phyloP scores from a whole-genome alignment of 2,797 vertebrate genomes.

The Hybognathus amarus region DNA sequence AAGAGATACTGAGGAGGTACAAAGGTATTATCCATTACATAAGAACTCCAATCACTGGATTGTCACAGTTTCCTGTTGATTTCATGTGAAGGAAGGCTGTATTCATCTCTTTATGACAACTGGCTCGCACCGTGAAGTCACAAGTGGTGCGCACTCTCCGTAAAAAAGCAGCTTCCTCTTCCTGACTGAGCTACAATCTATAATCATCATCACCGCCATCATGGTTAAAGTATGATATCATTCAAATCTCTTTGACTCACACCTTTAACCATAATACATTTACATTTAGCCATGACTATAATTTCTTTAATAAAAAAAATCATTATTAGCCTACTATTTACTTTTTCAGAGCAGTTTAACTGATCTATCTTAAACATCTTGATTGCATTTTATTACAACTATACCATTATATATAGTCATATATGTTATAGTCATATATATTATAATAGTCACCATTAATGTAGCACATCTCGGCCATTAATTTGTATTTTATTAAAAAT shows the following conservation, averaged over 20 bases:
- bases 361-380: not conserved
- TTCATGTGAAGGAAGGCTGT: constrained; percentile 25
- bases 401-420: no score
- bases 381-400: not conserved
- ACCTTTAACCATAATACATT: not conserved
- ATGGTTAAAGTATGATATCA: constrained; percentile 12
- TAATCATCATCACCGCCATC: not conserved
- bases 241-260: constrained; percentile 29
- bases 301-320: no score
- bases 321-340: no score
- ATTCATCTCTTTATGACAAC: constrained; percentile 45
- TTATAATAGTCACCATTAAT: not conserved
- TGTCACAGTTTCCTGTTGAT: constrained; percentile 49
- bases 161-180: constrained; percentile 35
- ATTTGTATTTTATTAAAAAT: not conserved
- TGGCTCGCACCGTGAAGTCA: constrained; percentile 43
- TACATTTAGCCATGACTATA: not conserved
- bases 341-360: no score
- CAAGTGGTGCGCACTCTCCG: constrained; percentile 8
- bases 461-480: not conserved
- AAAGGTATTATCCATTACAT: constrained; percentile 45
- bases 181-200: constrained; percentile 13
- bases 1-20: constrained; percentile 16
- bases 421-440: no score
- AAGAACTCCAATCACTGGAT: constrained; percentile 47